Conservation (phyloP, 2,113 vertebrate genomes). For the Syngnathoides biaculeatus region DNA sequence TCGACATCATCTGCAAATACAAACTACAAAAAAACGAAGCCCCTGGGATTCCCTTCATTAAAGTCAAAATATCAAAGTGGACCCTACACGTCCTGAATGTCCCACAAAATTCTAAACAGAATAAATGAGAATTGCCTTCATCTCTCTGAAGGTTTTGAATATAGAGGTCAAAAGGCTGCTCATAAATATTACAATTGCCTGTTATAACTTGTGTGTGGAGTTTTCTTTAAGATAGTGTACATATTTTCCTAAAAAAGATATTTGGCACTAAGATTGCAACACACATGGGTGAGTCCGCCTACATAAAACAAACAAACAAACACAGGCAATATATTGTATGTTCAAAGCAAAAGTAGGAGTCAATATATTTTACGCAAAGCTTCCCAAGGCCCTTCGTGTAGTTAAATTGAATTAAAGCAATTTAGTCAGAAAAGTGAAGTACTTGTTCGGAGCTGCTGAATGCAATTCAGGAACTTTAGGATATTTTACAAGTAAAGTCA, state of each 20-base stretch:
- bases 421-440: neutral
- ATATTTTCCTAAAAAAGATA: neutral
- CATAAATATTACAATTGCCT: neutral
- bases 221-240: neutral
- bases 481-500: neutral
- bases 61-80: conserved; percentile 8
- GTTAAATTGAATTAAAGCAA: neutral
- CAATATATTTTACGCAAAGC: neutral
- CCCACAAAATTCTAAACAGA: neutral
- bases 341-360: neutral
- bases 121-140: conserved; percentile 2
- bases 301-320: neutral
- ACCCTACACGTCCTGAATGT: neutral
- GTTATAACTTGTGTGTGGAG: neutral
- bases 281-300: neutral
- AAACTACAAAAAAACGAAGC: neutral
- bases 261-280: too few relatives aligned
- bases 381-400: neutral
- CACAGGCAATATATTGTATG: neutral
- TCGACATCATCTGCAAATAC: neutral
- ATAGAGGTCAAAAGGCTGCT: neutral
- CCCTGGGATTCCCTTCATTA: neutral
- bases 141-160: neutral
- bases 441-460: neutral
- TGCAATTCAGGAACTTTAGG: neutral